Evolutionary conservation across 2,888 invertebrate genomes (phyloP), one percentile per base, ranked within the genome.

Genomic region (Eumacrocentrus americanus): DNA sequence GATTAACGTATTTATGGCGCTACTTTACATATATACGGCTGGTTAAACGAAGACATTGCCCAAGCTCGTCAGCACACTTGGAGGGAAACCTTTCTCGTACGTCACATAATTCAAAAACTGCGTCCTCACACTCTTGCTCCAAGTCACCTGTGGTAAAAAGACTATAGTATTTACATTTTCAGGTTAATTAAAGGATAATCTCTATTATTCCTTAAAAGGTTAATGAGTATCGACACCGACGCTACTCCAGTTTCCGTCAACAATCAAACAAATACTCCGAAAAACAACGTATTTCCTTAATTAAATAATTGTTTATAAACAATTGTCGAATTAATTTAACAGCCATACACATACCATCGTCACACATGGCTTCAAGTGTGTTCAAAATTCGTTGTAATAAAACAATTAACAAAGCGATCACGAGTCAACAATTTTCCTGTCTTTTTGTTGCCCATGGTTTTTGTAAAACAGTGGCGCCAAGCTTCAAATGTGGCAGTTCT

Each of bases 61-160:
- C 66, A 11, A 77, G 62, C 60, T 76, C 72, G 5, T 72, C 63
- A 0, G 72, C 70, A 61, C 78, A 78, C 48, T 62, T 63, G 9
- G 50, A 14, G 2, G 78, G 74, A 58, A 71, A 76, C 37, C 67
- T 67, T 66, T 77, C 75, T 52, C 78, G 66, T 16, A 70, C 70
- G 46, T 75, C 74, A 20, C 74, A 76, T 1, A 78, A 54, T 58
- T 70, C 68, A 42, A 73, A 74, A 1, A 78, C 58, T 1, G 70
- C 73, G 14, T 78, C 71, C 48, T 77, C 76, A 38, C 76, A 78
- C 58, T 72, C 59, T 60, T 74, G 62, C 42, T 78, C 76, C 12
- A 76, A 59, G 40, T 72, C 66, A 11, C 60, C 62, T 65, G 38
- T 34, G 60, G 61, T 55, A 50, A 18, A 53, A 50, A 35, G n/a